phyloP scores from a whole-genome alignment of 2,888 invertebrate genomes.

The Trissoscelio sp. region DNA sequence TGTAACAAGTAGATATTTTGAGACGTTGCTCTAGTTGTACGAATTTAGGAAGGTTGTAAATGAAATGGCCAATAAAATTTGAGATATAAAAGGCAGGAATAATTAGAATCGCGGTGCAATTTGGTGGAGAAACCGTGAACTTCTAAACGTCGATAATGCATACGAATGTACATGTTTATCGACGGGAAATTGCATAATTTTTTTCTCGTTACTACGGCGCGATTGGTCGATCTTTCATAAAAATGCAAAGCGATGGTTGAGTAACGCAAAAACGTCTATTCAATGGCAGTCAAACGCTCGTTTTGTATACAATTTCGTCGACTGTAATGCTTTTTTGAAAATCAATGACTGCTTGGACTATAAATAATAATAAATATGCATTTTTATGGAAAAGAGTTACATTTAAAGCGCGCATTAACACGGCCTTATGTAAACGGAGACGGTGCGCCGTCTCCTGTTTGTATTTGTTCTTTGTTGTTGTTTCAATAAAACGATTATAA shows the following conservation, averaged over 20 bases:
- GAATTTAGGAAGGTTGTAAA: too few relatives aligned
- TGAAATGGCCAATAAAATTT: too few relatives aligned
- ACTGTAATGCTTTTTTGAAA: conserved; percentile 18
- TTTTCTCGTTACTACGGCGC: not conserved
- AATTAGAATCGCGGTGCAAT: too few relatives aligned
- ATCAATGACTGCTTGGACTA: conserved; percentile 8
- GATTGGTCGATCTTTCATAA: conserved; percentile 33
- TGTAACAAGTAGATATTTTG: too few relatives aligned
- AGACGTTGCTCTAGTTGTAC: too few relatives aligned
- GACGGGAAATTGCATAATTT: conserved; percentile 32
- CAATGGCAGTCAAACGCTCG: conserved; percentile 10
- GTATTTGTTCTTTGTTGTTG: conserved; percentile 44
- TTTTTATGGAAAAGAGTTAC: conserved; percentile 5
- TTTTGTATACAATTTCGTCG: conserved; percentile 16
- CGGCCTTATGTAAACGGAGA: conserved; percentile 24
- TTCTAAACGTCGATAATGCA: conserved; percentile 30
- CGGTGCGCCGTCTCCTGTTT: conserved; percentile 3
- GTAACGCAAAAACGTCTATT: conserved; percentile 17
- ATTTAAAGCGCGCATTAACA: not conserved
- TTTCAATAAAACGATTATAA: conserved; percentile 55
- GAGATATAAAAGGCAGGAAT: too few relatives aligned
- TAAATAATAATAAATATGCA: conserved; percentile 23
- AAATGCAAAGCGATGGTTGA: conserved; percentile 21
- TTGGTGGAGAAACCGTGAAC: conserved; percentile 28
- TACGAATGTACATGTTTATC: conserved; percentile 13